Evolutionary conservation across 2,888 invertebrate species (phyloP).

Genomic region (Lumbricus terrestris): DNA sequence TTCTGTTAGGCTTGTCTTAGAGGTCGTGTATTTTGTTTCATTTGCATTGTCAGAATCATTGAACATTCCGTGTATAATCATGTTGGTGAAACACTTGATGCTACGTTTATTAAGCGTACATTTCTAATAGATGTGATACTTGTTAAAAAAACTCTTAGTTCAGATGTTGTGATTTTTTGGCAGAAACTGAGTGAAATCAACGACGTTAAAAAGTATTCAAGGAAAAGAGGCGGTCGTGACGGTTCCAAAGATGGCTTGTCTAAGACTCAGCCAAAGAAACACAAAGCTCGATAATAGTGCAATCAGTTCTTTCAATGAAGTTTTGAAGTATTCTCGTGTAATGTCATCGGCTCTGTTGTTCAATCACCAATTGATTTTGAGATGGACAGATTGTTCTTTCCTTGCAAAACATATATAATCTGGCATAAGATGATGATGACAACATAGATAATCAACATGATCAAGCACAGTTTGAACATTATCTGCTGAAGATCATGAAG

Average conservation of each 20-base stretch:
- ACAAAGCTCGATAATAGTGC: neutral
- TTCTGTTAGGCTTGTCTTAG: too few relatives aligned
- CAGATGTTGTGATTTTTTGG: neutral
- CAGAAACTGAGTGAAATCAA: constrained; percentile 8
- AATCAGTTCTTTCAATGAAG: neutral
- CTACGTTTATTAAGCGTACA: neutral
- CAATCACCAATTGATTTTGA: neutral
- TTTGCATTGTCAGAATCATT: too few relatives aligned
- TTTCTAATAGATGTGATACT: neutral
- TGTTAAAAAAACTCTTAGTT: neutral
- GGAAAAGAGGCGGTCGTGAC: neutral
- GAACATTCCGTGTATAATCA: too few relatives aligned
- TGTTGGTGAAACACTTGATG: neutral
- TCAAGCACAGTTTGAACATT: too few relatives aligned
- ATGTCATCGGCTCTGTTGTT: neutral
- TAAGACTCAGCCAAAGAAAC: neutral
- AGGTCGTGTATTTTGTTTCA: too few relatives aligned
- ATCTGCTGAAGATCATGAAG: too few relatives aligned
- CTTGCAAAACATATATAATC: neutral
- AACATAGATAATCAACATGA: too few relatives aligned
- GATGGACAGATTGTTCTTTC: neutral
- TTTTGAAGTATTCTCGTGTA: neutral
- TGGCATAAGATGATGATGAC: too few relatives aligned
- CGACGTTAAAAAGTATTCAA: neutral
- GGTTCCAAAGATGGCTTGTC: neutral